These are phyloP conservation scores for Epizoanthus rinbou DNA, from an alignment of 92 coral and sea anemone species.

Conservation along the genomic window DNA sequence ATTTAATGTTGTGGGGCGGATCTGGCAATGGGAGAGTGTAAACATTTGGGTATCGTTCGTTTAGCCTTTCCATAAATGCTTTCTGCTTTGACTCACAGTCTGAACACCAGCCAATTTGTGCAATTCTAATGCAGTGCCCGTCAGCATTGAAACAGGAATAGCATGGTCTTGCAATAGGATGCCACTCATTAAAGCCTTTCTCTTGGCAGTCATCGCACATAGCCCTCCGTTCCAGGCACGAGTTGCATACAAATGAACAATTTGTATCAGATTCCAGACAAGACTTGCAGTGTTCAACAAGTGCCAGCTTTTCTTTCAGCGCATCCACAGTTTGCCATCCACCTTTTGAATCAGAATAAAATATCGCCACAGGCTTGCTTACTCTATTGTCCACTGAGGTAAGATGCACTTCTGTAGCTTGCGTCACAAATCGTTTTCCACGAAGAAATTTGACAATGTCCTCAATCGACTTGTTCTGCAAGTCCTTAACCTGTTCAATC, in stretches of 20 bases:
- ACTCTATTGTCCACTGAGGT: slow-evolving; percentile 58
- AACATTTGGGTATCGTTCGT: slow-evolving; percentile 45
- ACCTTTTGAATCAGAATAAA: slow-evolving; percentile 52
- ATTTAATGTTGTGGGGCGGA: slow-evolving; percentile 65
- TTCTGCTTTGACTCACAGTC: slow-evolving; percentile 63
- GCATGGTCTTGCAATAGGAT: slow-evolving; percentile 63
- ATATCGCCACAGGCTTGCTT: slow-evolving; percentile 49
- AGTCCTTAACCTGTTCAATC: background rate
- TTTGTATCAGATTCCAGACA: slow-evolving; percentile 44
- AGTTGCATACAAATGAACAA: slow-evolving; percentile 26
- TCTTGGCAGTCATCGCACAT: slow-evolving; percentile 44
- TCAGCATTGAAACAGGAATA: background rate
- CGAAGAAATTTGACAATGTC: slow-evolving; percentile 22
- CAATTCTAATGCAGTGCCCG: slow-evolving; percentile 44
- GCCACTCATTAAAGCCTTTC: slow-evolving; percentile 49
- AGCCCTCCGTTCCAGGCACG: slow-evolving; percentile 45
- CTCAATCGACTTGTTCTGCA: slow-evolving; percentile 37
- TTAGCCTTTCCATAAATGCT: slow-evolving; percentile 52
- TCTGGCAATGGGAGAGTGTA: slow-evolving; percentile 57
- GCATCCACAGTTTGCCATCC: slow-evolving; percentile 59
- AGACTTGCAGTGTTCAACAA: slow-evolving; percentile 44
- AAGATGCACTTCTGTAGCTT: slow-evolving; percentile 49
- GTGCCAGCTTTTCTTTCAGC: slow-evolving; percentile 43
- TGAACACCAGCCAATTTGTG: slow-evolving; percentile 56
- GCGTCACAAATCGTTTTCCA: background rate